Base-by-base conservation (phyloP, 2,797 vertebrate genomes). In the Lateolabrax maculatus region DNA sequence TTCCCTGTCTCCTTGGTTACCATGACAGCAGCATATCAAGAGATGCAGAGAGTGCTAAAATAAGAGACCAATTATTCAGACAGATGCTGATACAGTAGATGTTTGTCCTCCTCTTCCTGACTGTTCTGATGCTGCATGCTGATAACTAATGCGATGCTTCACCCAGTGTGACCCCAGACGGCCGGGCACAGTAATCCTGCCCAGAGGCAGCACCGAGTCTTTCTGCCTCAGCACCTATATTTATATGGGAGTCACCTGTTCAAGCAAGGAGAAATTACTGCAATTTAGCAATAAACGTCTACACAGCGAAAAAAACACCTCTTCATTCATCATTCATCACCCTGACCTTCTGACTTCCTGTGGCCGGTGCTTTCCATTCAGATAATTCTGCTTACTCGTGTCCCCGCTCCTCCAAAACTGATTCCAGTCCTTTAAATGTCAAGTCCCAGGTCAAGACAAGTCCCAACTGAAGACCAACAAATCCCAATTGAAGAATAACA, bases 11-110 rank as follows among this genome's bases (percentile, higher is more conserved):
- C 58, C 46, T 4, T 15, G 18, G 80, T 83, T 74, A 36, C 73
- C 77, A 67, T 80, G 73, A 58, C 84, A 66, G 55, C 60, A 29
- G 27, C 25, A 31, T 43, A 29, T 64, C 41, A 70, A 36, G 19
- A 60, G 21, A 66, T 19, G 43, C 57, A 60, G 9, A 25, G 11
- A 11, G 21, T 2, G 56, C 75, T 61, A 71, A 74, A 71, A 61
- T 56, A 44, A 58, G 82, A 68, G 43, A 2, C 15, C 56, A 64
- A 18, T 69, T 69, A 72, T 60, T 48, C 53, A 55, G 56, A 34
- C 71, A 39, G 49, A 74, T 68, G 51, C 25, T 75, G 61, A 81
- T 44, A 31, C 34, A 70, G 52, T 29, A n/a, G 43, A 56, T 51
- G 58, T 46, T 62, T 52, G 49, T 71, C 13, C 19, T 52, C 21